Evolutionary conservation across 2,888 invertebrate species (phyloP).

Genomic region (Epinotia ramella): DNA sequence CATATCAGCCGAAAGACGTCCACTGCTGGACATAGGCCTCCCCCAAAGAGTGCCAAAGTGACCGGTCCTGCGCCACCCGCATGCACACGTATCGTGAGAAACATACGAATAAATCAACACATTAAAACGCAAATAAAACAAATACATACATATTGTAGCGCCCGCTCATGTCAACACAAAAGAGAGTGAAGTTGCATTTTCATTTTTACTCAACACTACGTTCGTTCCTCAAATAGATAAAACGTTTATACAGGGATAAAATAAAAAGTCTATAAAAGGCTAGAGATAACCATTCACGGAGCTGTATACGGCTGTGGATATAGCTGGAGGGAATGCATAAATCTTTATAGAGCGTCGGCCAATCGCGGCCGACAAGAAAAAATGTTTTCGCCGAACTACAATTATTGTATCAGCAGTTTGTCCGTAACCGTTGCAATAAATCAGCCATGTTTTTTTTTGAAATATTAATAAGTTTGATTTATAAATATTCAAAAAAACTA

Average conservation of each 20-base stretch:
- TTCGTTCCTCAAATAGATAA: conserved; percentile 10
- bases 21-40: no score
- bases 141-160: no score
- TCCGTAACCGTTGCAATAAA: not conserved
- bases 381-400: conserved; percentile 20
- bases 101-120: not conserved
- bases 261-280: conserved; percentile 34
- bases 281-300: conserved; percentile 21
- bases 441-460: not conserved
- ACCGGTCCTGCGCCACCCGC: no score
- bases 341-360: conserved; percentile 36
- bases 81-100: not conserved
- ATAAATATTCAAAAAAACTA: no score
- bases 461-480: not conserved
- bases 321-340: conserved; percentile 31
- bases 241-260: conserved; percentile 20
- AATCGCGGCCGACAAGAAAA: conserved; percentile 26
- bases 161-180: no score
- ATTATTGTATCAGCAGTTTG: conserved; percentile 21
- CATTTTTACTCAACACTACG: not conserved
- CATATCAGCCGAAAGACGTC: no score
- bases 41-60: no score
- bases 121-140: not conserved
- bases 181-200: not conserved
- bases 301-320: conserved; percentile 14